Evolutionary conservation across 2,888 invertebrate genomes (phyloP).

Genomic region (Pasiphila rectangulata): DNA sequence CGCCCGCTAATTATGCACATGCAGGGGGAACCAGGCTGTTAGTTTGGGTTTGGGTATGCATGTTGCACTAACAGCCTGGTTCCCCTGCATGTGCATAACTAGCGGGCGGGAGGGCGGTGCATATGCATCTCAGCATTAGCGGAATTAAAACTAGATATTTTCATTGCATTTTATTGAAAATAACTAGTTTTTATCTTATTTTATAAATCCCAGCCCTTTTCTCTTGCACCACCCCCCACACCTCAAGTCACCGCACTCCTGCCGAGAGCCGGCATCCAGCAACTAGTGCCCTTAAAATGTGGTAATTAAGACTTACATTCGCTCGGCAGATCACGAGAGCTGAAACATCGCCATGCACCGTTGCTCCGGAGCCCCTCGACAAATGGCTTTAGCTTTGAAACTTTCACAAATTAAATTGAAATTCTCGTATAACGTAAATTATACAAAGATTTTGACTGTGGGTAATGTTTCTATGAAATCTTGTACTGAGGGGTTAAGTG

Average conservation of each 20-base stretch:
- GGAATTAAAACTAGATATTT: too few species aligned
- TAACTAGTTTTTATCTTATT: slow-evolving; percentile 1
- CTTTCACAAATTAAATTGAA: slow-evolving; percentile 64
- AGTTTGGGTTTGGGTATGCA: too few species aligned
- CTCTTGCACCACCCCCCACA: slow-evolving; percentile 40
- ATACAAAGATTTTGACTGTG: slow-evolving; percentile 19
- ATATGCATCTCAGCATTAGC: too few species aligned
- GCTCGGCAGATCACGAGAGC: slow-evolving; percentile 65
- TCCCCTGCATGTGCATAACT: too few species aligned
- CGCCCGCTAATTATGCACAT: too few species aligned
- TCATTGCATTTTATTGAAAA: too few species aligned
- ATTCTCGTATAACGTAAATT: slow-evolving; percentile 51
- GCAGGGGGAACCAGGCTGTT: too few species aligned
- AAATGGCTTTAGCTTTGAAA: slow-evolving; percentile 60
- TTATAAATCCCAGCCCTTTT: slow-evolving; percentile 1
- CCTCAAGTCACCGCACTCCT: slow-evolving; percentile 58
- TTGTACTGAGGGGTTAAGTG: too few species aligned
- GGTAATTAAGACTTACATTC: slow-evolving; percentile 72
- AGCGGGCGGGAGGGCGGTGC: too few species aligned
- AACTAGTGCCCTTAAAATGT: slow-evolving; percentile 67
- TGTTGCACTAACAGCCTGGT: too few species aligned
- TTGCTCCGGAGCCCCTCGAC: slow-evolving; percentile 52
- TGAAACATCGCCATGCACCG: slow-evolving; percentile 54
- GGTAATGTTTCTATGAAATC: too few species aligned
- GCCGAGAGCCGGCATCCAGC: slow-evolving; percentile 34